These are phyloP conservation scores for Drosophila eohydei DNA, from an alignment of 2,888 invertebrate species.

Conservation along the genomic window DNA sequence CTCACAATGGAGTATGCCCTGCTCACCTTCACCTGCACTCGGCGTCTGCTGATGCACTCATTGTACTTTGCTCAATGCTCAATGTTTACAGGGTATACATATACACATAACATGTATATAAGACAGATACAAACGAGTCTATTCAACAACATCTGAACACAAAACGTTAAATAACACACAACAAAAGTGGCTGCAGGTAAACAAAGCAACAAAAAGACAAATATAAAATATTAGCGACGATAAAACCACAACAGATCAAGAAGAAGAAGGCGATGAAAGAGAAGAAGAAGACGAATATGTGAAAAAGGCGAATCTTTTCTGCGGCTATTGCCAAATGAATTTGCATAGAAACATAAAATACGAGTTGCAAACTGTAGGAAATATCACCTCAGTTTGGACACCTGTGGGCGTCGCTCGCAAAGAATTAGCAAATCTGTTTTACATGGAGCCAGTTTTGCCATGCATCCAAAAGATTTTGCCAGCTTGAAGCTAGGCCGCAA, in stretches of 20 bases:
- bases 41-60: neutral
- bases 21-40: neutral
- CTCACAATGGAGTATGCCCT: neutral
- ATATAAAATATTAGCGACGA: conserved; percentile 33
- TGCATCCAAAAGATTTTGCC: conserved; percentile 2
- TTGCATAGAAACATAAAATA: conserved; percentile 39
- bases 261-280: neutral
- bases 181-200: conserved; percentile 19
- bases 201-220: conserved; percentile 5
- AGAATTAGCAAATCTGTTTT: conserved; percentile 17
- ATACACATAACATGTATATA: neutral
- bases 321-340: conserved; percentile 11
- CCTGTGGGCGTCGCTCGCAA: conserved; percentile 27
- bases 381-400: neutral
- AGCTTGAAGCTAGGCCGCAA: neutral
- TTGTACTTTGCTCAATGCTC: too few species aligned
- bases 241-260: conserved; percentile 9
- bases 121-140: conserved; percentile 18
- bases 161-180: conserved; percentile 25
- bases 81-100: neutral
- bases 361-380: conserved; percentile 14
- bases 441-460: conserved; percentile 26
- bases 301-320: conserved; percentile 14
- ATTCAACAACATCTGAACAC: conserved; percentile 11
- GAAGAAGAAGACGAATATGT: neutral